Percentiles rank a stretch among this genome's conserved stretches.
These are phyloP conservation scores for Tribolium madens DNA, from an alignment of 1,140 invertebrate species.

Conservation along the genomic window DNA sequence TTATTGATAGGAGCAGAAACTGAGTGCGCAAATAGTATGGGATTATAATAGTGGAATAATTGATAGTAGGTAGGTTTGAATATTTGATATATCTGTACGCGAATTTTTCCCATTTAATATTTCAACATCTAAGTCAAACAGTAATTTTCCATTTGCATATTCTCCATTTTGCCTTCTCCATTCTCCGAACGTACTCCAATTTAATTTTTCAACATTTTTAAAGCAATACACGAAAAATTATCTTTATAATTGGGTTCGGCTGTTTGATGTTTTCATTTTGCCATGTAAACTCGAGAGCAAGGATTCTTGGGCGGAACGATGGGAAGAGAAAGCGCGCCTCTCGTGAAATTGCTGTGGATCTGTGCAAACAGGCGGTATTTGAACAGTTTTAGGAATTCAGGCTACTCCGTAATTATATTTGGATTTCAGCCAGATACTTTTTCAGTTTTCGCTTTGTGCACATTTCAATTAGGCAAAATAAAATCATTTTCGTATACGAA, in stretches of 20 bases:
- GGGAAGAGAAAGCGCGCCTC: slow-evolving; percentile 42
- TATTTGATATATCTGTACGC: slow-evolving; percentile 15
- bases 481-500: slow-evolving; percentile 44
- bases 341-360: slow-evolving; percentile 53
- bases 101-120: slow-evolving; percentile 31
- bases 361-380: slow-evolving; percentile 53
- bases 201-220: slow-evolving; percentile 35
- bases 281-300: slow-evolving; percentile 25
- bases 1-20: neutral
- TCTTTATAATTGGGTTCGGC: slow-evolving; percentile 34
- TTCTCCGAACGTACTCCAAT: slow-evolving; percentile 24
- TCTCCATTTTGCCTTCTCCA: slow-evolving; percentile 14
- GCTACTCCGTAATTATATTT: slow-evolving; percentile 59
- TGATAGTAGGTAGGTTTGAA: slow-evolving; percentile 1
- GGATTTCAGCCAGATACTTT: slow-evolving; percentile 59
- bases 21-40: neutral
- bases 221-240: slow-evolving; percentile 36
- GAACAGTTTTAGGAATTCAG: slow-evolving; percentile 55
- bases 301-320: slow-evolving; percentile 36
- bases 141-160: slow-evolving; percentile 36
- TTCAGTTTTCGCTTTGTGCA: slow-evolving; percentile 58
- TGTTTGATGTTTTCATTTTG: slow-evolving; percentile 39
- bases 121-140: slow-evolving; percentile 30
- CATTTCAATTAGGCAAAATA: slow-evolving; percentile 58
- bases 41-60: slow-evolving; percentile 19